These are phyloP conservation scores for Petroica traversi DNA, from an alignment of 2,113 vertebrate species.

Conservation along the genomic window DNA sequence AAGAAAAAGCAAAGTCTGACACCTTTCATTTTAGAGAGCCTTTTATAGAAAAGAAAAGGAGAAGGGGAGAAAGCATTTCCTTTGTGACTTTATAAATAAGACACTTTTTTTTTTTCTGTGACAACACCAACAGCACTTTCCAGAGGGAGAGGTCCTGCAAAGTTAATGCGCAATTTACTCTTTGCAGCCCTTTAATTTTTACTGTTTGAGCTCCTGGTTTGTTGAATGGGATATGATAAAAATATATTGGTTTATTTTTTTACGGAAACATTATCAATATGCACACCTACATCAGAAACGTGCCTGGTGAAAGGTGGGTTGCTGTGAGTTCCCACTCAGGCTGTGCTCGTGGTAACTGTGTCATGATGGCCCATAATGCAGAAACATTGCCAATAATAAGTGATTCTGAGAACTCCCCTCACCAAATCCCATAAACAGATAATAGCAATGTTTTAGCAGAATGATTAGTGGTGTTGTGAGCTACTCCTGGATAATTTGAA, in stretches of 20 bases:
- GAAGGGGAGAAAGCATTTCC: slow-evolving; percentile 48
- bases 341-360: not conserved
- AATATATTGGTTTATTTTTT: not conserved
- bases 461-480: not conserved
- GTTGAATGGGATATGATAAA: not conserved
- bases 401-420: not conserved
- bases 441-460: not conserved
- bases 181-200: slow-evolving; percentile 44
- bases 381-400: not conserved
- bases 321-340: not conserved
- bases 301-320: not conserved
- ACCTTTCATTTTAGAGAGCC: slow-evolving; percentile 78
- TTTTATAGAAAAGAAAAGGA: slow-evolving; percentile 66
- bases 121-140: not conserved
- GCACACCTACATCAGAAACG: not conserved
- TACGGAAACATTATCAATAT: not conserved
- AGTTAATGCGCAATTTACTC: slow-evolving; percentile 48
- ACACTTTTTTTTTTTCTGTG: slow-evolving; percentile 34
- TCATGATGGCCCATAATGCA: not conserved
- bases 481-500: slow-evolving; percentile 14
- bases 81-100: slow-evolving; percentile 70
- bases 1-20: slow-evolving; percentile 78
- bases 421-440: not conserved
- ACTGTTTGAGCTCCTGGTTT: not conserved
- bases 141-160: not conserved